Conservation (phyloP, 2,888 invertebrate species). For the Hirtodrosophila duncani region DNA sequence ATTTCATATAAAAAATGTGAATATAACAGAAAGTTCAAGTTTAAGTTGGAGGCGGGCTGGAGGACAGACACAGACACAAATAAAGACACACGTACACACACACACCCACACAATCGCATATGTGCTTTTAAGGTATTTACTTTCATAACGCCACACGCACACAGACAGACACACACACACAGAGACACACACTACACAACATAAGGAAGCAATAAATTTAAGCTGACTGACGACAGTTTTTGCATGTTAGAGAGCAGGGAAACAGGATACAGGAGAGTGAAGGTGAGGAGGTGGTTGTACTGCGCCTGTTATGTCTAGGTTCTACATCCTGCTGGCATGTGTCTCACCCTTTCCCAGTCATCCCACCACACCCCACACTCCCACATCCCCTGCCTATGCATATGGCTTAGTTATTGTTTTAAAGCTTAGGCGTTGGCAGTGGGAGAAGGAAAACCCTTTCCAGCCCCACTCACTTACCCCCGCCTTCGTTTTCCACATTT, state of each 20-base stretch:
- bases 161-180: too few species aligned
- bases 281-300: conserved; percentile 22
- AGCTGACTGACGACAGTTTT: conserved; percentile 74
- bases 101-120: too few species aligned
- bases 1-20: conserved; percentile 19
- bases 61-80: not conserved
- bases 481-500: conserved; percentile 46
- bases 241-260: conserved; percentile 23
- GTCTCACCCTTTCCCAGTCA: conserved; percentile 29
- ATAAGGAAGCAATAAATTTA: conserved; percentile 73
- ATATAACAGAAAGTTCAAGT: conserved; percentile 64
- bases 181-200: too few species aligned
- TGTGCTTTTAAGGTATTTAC: conserved; percentile 60
- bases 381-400: conserved; percentile 30
- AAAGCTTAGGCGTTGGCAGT: conserved; percentile 58
- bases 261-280: not conserved
- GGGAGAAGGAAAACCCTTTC: not conserved
- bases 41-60: conserved; percentile 28
- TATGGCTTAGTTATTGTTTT: conserved; percentile 70
- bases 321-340: not conserved
- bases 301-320: conserved; percentile 30
- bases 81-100: conserved; percentile 1
- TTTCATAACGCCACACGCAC: conserved; percentile 73
- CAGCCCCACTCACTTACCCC: not conserved
- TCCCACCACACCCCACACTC: conserved; percentile 6